Evolutionary conservation across 2,797 vertebrate species (phyloP), one percentile per base, ranked within the genome.

Genomic region (Carapus acus): DNA sequence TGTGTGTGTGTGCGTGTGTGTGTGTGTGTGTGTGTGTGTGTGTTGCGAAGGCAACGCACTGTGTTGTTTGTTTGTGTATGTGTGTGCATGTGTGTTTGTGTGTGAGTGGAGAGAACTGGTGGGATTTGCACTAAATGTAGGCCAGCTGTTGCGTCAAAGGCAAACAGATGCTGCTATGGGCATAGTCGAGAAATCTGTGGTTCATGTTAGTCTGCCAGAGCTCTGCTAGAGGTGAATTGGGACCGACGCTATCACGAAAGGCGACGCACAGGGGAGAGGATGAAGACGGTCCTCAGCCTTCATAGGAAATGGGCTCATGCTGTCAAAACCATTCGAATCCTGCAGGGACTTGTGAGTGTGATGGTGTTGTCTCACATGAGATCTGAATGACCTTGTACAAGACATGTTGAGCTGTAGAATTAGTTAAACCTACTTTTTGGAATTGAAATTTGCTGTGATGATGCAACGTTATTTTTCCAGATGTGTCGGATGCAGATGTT

Each of bases 81-180:
- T 33, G 14, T 9, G 31, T 12, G 14, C 11, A 13, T 49, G 67
- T 74, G 61, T 36, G 69, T 54, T 55, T 65, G 49, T 61, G 27
- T 81, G 81, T 57, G 67, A 65, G 73, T 83, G 77, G 84, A 86
- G 65, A 85, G n/a, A n/a, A n/a, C n/a, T 61, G 56, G 82, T 88
- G 82, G 92, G 92, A 91, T 94, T 94, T 93, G 88, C 80, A 19
- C 76, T 78, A 86, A 92, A 94, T 94, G 91, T 96, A 96, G 93
- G 92, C 87, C 92, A 93, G 89, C 90, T 87, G 86, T 93, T 92
- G 90, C 83, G 84, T 93, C 92, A 94, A 90, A 65, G 71, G 88
- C 69, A 1, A 80, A 76, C 73, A 56, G 76, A 76, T 76, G 71
- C 76, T 78, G 83, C 77, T 81, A 79, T 81, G 80, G 66, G 50